phyloP scores from a whole-genome alignment of 2,113 vertebrate genomes.

The Scomber colias region DNA sequence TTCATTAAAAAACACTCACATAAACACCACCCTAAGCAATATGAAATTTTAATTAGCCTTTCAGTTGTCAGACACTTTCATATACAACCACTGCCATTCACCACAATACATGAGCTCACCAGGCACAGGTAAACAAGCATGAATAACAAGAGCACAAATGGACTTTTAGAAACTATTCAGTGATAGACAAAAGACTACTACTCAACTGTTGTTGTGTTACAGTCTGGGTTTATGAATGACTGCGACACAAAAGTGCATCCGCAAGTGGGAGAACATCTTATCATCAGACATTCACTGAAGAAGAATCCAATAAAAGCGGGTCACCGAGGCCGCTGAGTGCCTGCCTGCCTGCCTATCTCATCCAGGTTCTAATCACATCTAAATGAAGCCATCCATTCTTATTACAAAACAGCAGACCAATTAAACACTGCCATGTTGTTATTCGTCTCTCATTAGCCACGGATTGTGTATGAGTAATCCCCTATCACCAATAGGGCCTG shows the following conservation, averaged over 20 bases:
- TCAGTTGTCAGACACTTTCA: conserved; percentile 1
- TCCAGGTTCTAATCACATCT: conserved; percentile 68
- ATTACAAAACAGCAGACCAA: conserved; percentile 70
- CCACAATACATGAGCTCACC: conserved; percentile 28
- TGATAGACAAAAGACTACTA: conserved; percentile 7
- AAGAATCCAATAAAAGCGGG: conserved; percentile 72
- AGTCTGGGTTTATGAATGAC: conserved; percentile 49
- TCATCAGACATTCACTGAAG: conserved; percentile 50
- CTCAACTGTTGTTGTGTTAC: conserved; percentile 3
- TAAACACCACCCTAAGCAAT: conserved; percentile 10
- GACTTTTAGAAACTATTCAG: conserved; percentile 9
- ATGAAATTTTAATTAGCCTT: conserved; percentile 46
- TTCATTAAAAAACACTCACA: conserved; percentile 3
- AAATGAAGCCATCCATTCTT: conserved; percentile 73
- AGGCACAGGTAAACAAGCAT: conserved; percentile 27
- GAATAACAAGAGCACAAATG: conserved; percentile 38
- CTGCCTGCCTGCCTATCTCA: conserved; percentile 41
- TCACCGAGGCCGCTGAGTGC: conserved; percentile 54
- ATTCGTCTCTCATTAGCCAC: conserved; percentile 74
- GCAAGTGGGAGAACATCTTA: conserved; percentile 23
- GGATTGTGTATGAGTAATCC: conserved; percentile 48
- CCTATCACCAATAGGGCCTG: conserved; percentile 12
- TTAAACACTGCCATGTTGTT: conserved; percentile 74
- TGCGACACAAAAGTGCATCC: conserved; percentile 30
- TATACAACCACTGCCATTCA: conserved; percentile 41